These are phyloP conservation scores for Phrynocephalus vlangalii DNA, from an alignment of 2,797 vertebrate species.

Conservation along the genomic window DNA sequence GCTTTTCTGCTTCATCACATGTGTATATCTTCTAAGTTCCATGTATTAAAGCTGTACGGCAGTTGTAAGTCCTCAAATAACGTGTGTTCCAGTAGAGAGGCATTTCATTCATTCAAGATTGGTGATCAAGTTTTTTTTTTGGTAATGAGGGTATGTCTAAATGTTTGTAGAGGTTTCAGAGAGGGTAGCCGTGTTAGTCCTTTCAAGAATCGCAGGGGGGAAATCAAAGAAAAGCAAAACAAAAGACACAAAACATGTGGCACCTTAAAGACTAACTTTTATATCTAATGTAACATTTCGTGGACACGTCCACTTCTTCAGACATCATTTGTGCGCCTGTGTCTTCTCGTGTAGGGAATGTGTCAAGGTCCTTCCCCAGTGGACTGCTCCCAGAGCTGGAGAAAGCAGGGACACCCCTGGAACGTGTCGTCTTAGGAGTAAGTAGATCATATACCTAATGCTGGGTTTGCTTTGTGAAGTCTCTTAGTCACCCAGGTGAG, in stretches of 20 bases:
- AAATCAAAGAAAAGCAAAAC: no score
- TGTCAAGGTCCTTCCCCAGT: not conserved
- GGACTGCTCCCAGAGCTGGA: not conserved
- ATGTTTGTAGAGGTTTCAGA: no score
- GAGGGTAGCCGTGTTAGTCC: no score
- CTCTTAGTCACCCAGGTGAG: no score
- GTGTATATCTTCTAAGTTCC: not conserved
- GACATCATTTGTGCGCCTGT: not conserved
- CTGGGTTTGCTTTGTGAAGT: no score
- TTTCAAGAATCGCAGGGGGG: no score
- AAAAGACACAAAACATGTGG: no score
- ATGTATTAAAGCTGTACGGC: not conserved
- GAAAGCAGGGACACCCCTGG: not conserved
- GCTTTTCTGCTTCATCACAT: not conserved
- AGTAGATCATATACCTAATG: not conserved
- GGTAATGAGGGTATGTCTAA: not conserved
- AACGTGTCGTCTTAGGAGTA: constrained; percentile 22
- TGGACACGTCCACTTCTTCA: no score
- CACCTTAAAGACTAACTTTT: no score
- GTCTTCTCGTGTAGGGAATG: constrained; percentile 20
- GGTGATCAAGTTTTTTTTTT: no score
- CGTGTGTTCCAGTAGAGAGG: not conserved
- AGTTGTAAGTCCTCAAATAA: not conserved
- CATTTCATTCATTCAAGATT: not conserved
- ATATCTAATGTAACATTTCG: no score